Percentiles rank a stretch among this genome's conserved stretches.
Conservation (phyloP, 2,797 vertebrate species). For the Nannoperca australis region DNA sequence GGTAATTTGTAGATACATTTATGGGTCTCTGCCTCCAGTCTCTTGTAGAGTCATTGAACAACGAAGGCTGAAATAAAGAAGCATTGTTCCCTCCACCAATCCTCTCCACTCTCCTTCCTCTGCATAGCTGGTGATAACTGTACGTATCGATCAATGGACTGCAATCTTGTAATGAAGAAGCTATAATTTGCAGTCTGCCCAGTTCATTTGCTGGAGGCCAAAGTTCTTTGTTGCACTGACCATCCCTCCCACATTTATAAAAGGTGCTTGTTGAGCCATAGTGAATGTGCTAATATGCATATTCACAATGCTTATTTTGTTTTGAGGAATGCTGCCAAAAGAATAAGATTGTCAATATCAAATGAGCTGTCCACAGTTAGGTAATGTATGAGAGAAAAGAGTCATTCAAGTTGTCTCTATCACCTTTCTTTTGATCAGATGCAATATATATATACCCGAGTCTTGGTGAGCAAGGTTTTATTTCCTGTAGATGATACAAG, state of each 20-base stretch:
- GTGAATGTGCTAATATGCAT: slow-evolving; percentile 17
- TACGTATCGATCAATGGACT: slow-evolving; percentile 68
- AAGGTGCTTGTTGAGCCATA: slow-evolving; percentile 34
- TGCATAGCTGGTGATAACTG: slow-evolving; percentile 65
- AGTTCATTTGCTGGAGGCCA: slow-evolving; percentile 55
- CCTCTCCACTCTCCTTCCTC: slow-evolving; percentile 31
- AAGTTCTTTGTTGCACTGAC: slow-evolving; percentile 48
- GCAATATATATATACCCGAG: neutral
- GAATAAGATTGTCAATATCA: slow-evolving; percentile 23
- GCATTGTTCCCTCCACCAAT: slow-evolving; percentile 36
- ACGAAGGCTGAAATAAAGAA: slow-evolving; percentile 6
- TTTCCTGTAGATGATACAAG: neutral
- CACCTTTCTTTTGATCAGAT: neutral
- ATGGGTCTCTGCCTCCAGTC: slow-evolving; percentile 36
- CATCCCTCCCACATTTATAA: neutral
- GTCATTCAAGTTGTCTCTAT: neutral
- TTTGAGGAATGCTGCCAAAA: slow-evolving; percentile 13
- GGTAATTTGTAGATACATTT: slow-evolving; percentile 37
- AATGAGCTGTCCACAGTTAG: slow-evolving; percentile 14
- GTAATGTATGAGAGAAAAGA: neutral
- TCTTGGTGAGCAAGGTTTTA: neutral
- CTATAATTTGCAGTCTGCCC: slow-evolving; percentile 52
- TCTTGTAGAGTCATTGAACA: slow-evolving; percentile 16
- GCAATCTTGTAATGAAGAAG: slow-evolving; percentile 63
- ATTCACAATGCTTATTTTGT: slow-evolving; percentile 37